Evolutionary conservation across 1,140 invertebrate species (phyloP), one percentile per base, ranked within the genome.

Genomic region (Psix sp.): DNA sequence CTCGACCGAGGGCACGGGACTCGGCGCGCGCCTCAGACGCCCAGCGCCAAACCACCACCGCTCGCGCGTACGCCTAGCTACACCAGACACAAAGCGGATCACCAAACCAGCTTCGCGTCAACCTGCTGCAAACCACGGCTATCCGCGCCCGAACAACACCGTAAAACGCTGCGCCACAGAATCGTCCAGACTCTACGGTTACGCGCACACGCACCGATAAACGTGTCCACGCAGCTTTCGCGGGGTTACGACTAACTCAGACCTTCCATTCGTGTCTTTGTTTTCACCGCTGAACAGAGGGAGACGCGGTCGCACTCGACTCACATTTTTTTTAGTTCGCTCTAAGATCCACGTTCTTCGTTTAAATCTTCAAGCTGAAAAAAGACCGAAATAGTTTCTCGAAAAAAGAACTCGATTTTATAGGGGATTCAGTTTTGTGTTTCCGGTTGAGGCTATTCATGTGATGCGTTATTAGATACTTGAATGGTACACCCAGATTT

Each of bases 1-100:
- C 49, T 36, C 36, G 33, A 54, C 42, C 57, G 24, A 29, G 45
- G 67, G 54, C 40, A 67, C 67, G 59, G 52, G 48, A 52, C 45
- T 67, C 40, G 21, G 17, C 43, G 43, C 43, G 24, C 13, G 2
- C 5, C 42, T 33, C 14, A 15, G 33, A 31, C 33, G 33, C 33
- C 16, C 11, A 2, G 26, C 26, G n/a, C 26, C 7, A 29, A 7
- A 29, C 7, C 26, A 29, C 26, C 16, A 9, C 31, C 3, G 5
- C 33, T 33, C 10, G 5, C 20, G 3, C 7, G 3, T 46, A 48
- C 49, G 45, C 16, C 7, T 42, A 15, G 6, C 15, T 6, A 17
- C n/a, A n/a, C n/a, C n/a, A n/a, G n/a, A n/a, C n/a, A n/a, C n/a
- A n/a, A n/a, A n/a, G n/a, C n/a, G n/a, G n/a, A 29, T 10, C 26